Percentiles rank a stretch among this genome's conserved stretches.
These are phyloP conservation scores for Cardiocondyla obscurior DNA, from an alignment of 1,140 invertebrate genomes.

Conservation along the genomic window DNA sequence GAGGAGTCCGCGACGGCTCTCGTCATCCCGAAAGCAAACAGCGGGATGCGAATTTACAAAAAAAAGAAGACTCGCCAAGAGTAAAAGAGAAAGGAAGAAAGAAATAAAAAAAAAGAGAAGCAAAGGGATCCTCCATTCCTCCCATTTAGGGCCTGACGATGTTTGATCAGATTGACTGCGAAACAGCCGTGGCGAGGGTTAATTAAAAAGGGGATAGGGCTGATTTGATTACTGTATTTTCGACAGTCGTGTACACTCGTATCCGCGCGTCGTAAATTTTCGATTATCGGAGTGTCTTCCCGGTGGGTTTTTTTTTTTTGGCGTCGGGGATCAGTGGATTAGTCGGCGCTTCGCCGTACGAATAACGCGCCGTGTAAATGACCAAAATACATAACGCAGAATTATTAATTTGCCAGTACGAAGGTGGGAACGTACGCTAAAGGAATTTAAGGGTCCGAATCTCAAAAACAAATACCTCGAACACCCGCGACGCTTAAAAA, in stretches of 20 bases:
- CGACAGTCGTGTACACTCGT: neutral
- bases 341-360: neutral
- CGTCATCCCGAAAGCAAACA: slow-evolving; percentile 57
- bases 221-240: slow-evolving; percentile 72
- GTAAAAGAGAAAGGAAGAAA: slow-evolving; percentile 18
- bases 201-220: slow-evolving; percentile 71
- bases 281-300: slow-evolving; percentile 43
- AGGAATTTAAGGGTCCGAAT: no score
- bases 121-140: slow-evolving; percentile 30
- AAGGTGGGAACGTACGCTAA: no score
- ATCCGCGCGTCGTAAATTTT: slow-evolving; percentile 33
- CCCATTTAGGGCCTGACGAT: slow-evolving; percentile 62
- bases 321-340: slow-evolving; percentile 13
- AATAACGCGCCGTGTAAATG: no score
- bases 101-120: neutral
- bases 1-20: slow-evolving; percentile 8
- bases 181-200: slow-evolving; percentile 59
- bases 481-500: neutral
- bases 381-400: no score
- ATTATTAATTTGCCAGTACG: no score
- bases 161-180: slow-evolving; percentile 76
- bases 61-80: slow-evolving; percentile 27
- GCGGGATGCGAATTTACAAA: slow-evolving; percentile 57
- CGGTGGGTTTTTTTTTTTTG: neutral
- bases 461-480: no score